Base-by-base conservation (phyloP, 2,888 invertebrate genomes). In the Drosophila pegasa region DNA sequence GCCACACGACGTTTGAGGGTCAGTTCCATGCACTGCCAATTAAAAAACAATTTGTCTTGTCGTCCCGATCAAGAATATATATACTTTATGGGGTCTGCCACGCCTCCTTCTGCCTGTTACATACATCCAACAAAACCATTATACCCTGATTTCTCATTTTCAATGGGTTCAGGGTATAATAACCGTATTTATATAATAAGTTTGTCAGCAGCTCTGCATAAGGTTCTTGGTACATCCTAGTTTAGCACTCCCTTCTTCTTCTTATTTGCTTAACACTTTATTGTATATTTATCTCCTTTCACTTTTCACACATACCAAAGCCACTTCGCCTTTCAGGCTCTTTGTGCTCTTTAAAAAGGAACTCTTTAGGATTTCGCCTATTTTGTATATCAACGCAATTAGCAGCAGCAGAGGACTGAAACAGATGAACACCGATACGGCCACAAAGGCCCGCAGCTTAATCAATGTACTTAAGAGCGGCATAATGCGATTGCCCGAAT, bases 231-330 rank as follows among this genome's bases (percentile, higher is more conserved):
- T 31, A 31, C 12, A 10, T 31, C 12, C 31, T 12, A 31, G 37
- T 37, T 3, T 1, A 9, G 1, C 18, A 18, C 38, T 38, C 5
- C 38, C 38, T 16, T 37, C 2, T n/a, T n/a, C n/a, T n/a, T n/a
- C 18, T 18, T 38, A 2, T 18, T 37, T 18, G 5, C 5, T 10
- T 18, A 0, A 18, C 38, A 16, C 5, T 43, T 25, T 1, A 2
- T n/a, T 41, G 7, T 14, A 14, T 8, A 22, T 25, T 9, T 0
- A 14, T 6, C 6, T 25, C 1, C 0, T 29, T 31, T 8, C 47
- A 14, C 29, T 31, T 10, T 6, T 2, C 7, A 27, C 1, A 71
- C 80, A 78, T 72, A 88, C 88, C 89, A 88, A 70, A n/a, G 88
- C 88, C 45, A 89, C 78, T 31, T 88, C 75, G 5, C 78, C 87